phyloP scores from a whole-genome alignment of 2,797 vertebrate species.

The Clarias pachynema region DNA sequence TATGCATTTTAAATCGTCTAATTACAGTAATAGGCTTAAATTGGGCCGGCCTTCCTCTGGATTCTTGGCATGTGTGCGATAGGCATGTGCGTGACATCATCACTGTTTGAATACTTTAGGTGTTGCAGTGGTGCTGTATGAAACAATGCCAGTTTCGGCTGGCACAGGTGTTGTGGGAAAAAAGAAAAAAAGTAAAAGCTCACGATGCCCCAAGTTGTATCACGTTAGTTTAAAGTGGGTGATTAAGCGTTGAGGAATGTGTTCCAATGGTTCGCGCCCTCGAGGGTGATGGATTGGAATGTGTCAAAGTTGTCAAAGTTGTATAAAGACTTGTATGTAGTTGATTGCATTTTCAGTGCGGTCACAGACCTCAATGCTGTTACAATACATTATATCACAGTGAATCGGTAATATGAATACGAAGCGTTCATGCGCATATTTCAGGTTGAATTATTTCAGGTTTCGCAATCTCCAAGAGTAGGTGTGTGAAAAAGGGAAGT shows the following conservation, averaged over 20 bases:
- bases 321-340: not conserved
- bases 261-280: not conserved
- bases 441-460: too few relatives aligned
- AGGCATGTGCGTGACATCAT: not conserved
- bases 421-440: not conserved
- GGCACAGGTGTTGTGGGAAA: slow-evolving; percentile 1
- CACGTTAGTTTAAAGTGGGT: not conserved
- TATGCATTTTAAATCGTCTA: slow-evolving; percentile 29
- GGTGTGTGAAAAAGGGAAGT: slow-evolving; percentile 3
- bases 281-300: slow-evolving; percentile 2
- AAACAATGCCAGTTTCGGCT: not conserved
- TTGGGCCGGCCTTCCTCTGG: not conserved
- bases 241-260: slow-evolving; percentile 1
- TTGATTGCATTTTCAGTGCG: not conserved
- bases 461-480: slow-evolving; percentile 11
- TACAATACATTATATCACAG: slow-evolving; percentile 12
- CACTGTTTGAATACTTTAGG: slow-evolving; percentile 2
- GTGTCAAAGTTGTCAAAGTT: not conserved
- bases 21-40: slow-evolving; percentile 27
- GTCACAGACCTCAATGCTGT: not conserved
- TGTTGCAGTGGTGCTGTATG: not conserved
- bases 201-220: not conserved
- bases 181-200: not conserved
- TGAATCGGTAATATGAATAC: slow-evolving; percentile 20
- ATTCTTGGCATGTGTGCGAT: slow-evolving; percentile 3